A percentile compares a stretch with the other conserved stretches of the same genome.
phyloP scores from a whole-genome alignment of 92 coral and sea anemone genomes.

The Anthopleura xanthogrammica region DNA sequence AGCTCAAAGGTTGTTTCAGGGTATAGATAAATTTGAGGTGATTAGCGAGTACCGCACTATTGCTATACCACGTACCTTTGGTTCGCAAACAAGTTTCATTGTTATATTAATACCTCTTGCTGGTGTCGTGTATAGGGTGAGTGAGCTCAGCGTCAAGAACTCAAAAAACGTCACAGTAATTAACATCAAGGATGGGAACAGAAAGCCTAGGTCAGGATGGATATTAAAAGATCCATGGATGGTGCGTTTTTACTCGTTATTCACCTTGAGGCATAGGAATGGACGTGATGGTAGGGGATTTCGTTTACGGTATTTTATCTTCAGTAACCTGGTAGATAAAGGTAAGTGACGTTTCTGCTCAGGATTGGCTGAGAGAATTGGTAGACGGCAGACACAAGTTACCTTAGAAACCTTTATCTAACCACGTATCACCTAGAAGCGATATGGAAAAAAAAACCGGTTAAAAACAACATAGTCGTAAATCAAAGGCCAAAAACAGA shows the following conservation, averaged over 20 bases:
- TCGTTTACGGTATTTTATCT: conserved; percentile 2
- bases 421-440: no score
- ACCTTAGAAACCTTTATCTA: no score
- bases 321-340: neutral
- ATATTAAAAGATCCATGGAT: neutral
- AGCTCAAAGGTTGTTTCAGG: no score
- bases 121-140: neutral
- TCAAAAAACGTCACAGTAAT: neutral
- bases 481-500: no score
- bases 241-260: neutral
- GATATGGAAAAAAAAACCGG: no score
- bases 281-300: neutral
- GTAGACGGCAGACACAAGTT: no score
- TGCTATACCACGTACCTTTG: no score
- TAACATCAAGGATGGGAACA: neutral
- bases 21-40: no score
- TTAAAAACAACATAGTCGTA: no score
- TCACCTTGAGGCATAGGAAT: neutral
- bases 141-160: neutral
- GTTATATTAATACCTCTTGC: neutral
- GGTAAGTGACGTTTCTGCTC: neutral
- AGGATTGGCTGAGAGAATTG: no score
- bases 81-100: neutral
- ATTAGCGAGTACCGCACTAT: no score
- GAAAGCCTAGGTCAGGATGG: neutral